Percentiles rank a stretch among this genome's conserved stretches.
Conservation (phyloP, 2,797 vertebrate species). For the Molossus alvarezi region DNA sequence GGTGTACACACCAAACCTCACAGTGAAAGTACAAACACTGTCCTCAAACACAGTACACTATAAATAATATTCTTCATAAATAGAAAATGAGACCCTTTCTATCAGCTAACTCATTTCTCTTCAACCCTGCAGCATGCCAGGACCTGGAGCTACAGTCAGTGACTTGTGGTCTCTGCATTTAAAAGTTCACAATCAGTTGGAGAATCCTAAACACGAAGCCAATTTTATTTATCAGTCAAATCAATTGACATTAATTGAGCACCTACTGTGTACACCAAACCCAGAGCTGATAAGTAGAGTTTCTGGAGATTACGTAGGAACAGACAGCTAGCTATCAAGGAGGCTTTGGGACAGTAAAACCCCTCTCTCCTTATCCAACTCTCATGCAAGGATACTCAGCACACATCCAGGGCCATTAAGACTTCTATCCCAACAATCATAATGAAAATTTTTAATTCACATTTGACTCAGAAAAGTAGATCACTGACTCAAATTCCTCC, state of each 20-base stretch:
- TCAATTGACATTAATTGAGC: background rate
- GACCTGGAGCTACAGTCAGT: background rate
- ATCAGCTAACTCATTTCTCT: background rate
- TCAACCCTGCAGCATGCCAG: background rate
- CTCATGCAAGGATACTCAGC: background rate
- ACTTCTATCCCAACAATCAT: background rate
- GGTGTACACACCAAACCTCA: background rate
- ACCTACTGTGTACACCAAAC: background rate
- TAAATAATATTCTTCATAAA: background rate
- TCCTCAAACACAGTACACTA: background rate
- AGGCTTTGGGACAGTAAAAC: background rate
- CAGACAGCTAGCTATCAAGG: background rate
- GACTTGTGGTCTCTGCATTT: background rate
- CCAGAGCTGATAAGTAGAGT: background rate
- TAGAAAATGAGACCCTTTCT: background rate
- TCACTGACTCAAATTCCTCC: constrained; percentile 14
- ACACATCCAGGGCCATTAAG: background rate
- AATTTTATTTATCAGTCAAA: constrained; percentile 17
- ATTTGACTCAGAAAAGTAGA: background rate
- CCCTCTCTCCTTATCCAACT: background rate
- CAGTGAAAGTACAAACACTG: background rate
- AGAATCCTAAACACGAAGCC: background rate
- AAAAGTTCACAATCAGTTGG: background rate
- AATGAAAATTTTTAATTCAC: constrained; percentile 14
- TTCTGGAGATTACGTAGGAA: background rate